Percentiles rank a stretch among this genome's conserved stretches.
Conservation (phyloP, 2,113 vertebrate genomes). For the Amphilophus citrinellus region DNA sequence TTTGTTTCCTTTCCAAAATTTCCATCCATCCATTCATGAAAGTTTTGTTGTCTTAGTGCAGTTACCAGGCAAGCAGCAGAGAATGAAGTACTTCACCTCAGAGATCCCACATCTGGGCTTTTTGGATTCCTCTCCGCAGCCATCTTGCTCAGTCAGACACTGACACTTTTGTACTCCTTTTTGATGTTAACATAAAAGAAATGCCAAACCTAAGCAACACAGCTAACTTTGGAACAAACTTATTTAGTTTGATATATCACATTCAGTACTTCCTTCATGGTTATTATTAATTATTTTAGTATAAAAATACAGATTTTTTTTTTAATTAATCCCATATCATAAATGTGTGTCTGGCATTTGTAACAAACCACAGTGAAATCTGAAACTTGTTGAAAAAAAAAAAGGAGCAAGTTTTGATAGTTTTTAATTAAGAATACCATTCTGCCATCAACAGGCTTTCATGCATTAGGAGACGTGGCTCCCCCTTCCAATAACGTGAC, state of each 20-base stretch:
- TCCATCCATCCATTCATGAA: too few species aligned
- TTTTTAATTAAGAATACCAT: too few species aligned
- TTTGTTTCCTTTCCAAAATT: not conserved
- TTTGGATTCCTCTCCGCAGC: not conserved
- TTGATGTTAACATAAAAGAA: not conserved
- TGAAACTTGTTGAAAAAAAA: too few species aligned
- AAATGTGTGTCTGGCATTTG: too few species aligned
- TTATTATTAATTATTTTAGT: too few species aligned
- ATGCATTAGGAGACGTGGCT: not conserved
- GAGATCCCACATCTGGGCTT: not conserved
- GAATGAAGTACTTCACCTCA: not conserved
- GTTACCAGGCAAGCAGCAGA: not conserved
- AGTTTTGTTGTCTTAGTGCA: not conserved
- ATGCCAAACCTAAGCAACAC: not conserved
- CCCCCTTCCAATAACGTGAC: not conserved
- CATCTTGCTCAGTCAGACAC: not conserved
- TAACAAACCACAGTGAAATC: too few species aligned
- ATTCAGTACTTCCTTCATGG: too few species aligned
- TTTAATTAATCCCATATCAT: too few species aligned
- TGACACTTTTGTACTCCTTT: not conserved
- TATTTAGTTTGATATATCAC: not conserved
- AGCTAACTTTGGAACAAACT: not conserved
- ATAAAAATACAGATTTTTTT: too few species aligned
- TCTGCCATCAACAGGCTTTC: accelerated
- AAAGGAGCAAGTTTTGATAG: too few species aligned